Evolutionary conservation across 1,140 invertebrate genomes (phyloP).

Genomic region (Phymastichus coffea): DNA sequence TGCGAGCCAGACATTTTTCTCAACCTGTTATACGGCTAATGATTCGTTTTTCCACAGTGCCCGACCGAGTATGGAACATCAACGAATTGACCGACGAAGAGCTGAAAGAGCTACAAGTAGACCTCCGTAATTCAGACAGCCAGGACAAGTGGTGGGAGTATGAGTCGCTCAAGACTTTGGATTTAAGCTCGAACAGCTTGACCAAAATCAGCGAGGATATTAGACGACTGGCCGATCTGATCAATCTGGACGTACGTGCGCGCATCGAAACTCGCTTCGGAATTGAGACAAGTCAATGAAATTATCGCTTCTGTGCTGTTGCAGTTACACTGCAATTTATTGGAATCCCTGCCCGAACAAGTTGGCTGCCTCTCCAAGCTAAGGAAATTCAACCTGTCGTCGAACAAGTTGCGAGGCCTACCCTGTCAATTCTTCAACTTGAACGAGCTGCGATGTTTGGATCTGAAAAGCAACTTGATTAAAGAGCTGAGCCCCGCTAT

Average conservation of each 20-base stretch:
- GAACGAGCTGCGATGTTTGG: conserved; percentile 66
- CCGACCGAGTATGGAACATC: conserved; percentile 77
- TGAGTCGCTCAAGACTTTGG: conserved; percentile 73
- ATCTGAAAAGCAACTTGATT: conserved; percentile 67
- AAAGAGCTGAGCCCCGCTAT: conserved; percentile 63
- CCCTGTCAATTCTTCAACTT: conserved; percentile 68
- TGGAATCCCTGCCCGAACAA: conserved; percentile 71
- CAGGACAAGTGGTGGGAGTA: conserved; percentile 83
- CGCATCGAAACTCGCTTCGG: neutral
- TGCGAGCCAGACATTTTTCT: neutral
- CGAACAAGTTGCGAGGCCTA: conserved; percentile 71
- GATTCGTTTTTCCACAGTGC: conserved; percentile 65
- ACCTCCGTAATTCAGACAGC: conserved; percentile 68
- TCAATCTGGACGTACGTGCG: conserved; percentile 68
- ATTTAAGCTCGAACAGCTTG: conserved; percentile 79
- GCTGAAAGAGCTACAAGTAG: conserved; percentile 58
- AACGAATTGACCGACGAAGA: conserved; percentile 72
- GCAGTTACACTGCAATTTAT: conserved; percentile 78
- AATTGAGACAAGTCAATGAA: conserved; percentile 12
- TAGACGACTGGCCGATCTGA: conserved; percentile 68
- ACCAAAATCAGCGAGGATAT: conserved; percentile 68
- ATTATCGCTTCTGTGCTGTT: conserved; percentile 33
- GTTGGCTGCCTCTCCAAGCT: conserved; percentile 74
- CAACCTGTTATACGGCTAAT: neutral
- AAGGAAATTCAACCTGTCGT: conserved; percentile 75